Percentiles rank a stretch among this genome's conserved stretches.
These are phyloP conservation scores for Pelodytes ibericus DNA, from an alignment of 2,797 vertebrate species.

Conservation along the genomic window DNA sequence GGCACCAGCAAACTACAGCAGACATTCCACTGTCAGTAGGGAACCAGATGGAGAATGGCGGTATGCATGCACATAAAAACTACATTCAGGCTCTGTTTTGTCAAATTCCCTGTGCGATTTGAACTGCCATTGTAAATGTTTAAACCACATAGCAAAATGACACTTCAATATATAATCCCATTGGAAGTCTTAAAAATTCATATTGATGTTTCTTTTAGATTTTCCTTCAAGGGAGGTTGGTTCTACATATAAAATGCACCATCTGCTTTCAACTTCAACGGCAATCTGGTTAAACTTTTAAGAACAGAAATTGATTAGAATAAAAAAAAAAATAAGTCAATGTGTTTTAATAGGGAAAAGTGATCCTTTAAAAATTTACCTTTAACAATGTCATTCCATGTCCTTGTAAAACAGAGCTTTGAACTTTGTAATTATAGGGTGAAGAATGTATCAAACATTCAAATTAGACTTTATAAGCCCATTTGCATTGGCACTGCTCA, in stretches of 20 bases:
- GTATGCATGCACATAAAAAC: neutral
- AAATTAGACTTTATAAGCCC: slow-evolving; percentile 43
- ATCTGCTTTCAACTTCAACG: slow-evolving; percentile 22
- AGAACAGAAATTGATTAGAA: slow-evolving; percentile 20
- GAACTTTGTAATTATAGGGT: slow-evolving; percentile 33
- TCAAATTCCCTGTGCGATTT: slow-evolving; percentile 3
- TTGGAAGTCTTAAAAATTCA: neutral
- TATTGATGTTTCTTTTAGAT: slow-evolving; percentile 3
- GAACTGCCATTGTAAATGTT: slow-evolving; percentile 11
- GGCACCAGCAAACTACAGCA: no score
- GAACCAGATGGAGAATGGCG: no score
- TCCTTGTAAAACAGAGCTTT: slow-evolving; percentile 40
- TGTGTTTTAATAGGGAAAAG: slow-evolving; percentile 29
- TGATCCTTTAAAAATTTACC: slow-evolving; percentile 27
- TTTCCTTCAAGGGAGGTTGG: slow-evolving; percentile 4
- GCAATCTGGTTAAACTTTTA: slow-evolving; percentile 17
- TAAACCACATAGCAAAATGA: slow-evolving; percentile 11
- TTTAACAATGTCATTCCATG: slow-evolving; percentile 32
- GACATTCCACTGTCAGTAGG: no score
- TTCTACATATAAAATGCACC: slow-evolving; percentile 16
- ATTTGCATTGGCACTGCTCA: slow-evolving; percentile 36
- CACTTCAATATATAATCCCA: neutral
- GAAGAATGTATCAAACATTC: slow-evolving; percentile 43
- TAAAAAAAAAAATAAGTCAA: slow-evolving; percentile 37
- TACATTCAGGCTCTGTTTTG: neutral